phyloP scores from a whole-genome alignment of 2,113 vertebrate species.

The Tenrec ecaudatus region DNA sequence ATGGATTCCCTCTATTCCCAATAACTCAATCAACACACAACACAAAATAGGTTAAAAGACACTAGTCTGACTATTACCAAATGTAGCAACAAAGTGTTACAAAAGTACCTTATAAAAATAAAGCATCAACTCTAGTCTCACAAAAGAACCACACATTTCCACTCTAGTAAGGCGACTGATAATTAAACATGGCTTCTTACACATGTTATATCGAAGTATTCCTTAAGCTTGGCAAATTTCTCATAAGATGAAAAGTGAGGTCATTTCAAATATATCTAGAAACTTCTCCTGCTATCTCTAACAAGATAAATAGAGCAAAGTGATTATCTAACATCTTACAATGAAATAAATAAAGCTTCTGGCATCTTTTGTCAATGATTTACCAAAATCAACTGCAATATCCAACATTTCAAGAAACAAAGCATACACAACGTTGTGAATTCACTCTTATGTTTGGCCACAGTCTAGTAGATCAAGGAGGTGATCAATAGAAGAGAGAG shows the following conservation, averaged over 20 bases:
- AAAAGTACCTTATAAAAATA: constrained; percentile 29
- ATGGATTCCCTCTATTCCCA: not conserved
- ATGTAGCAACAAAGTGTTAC: not conserved
- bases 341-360: constrained; percentile 48
- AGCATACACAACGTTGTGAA: constrained; percentile 59
- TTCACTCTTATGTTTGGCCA: constrained; percentile 56
- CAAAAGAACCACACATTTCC: not conserved
- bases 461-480: constrained; percentile 18
- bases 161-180: not conserved
- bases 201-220: constrained; percentile 42
- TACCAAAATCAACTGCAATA: constrained; percentile 56
- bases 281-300: constrained; percentile 35
- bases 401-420: constrained; percentile 38
- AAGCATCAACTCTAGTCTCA: constrained; percentile 17
- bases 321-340: constrained; percentile 58
- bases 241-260: constrained; percentile 27
- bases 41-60: constrained; percentile 19
- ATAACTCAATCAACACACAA: constrained; percentile 24
- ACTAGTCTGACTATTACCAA: not conserved
- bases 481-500: constrained; percentile 55
- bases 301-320: constrained; percentile 38
- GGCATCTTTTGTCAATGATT: constrained; percentile 59
- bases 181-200: constrained; percentile 36
- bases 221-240: constrained; percentile 34
- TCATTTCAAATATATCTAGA: constrained; percentile 32